A percentile compares a stretch with the other conserved stretches of the same genome.
phyloP scores from a whole-genome alignment of 37 sponge, comb jelly and placozoan species.

The Geodia barretti region DNA sequence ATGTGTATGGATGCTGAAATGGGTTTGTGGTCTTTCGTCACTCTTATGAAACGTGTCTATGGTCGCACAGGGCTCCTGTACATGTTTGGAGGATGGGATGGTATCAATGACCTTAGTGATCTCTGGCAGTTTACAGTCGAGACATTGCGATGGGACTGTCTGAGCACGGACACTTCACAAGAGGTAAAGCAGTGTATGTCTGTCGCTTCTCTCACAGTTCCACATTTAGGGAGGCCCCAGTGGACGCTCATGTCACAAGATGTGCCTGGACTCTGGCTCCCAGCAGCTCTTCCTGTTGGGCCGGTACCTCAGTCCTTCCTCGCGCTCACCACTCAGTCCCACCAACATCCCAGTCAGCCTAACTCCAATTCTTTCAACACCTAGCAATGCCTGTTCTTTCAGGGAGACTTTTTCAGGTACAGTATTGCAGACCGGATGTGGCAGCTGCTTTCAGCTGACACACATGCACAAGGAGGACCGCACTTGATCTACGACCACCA shows the following conservation, averaged over 20 bases:
- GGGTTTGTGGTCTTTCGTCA: background rate
- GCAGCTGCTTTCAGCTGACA: slow-evolving; percentile 48
- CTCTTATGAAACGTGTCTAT: background rate
- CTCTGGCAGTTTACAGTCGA: slow-evolving; percentile 74
- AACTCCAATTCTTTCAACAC: too few relatives aligned
- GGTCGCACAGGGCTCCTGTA: slow-evolving; percentile 43
- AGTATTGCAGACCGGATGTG: slow-evolving; percentile 20
- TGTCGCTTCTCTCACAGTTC: slow-evolving; percentile 8
- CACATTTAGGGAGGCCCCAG: slow-evolving; percentile 56
- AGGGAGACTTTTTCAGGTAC: slow-evolving; percentile 64
- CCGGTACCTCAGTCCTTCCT: slow-evolving; percentile 41
- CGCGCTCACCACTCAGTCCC: slow-evolving; percentile 2
- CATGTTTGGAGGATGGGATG: slow-evolving; percentile 93
- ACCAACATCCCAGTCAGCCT: too few relatives aligned
- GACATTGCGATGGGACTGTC: slow-evolving; percentile 49
- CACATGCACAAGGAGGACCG: slow-evolving; percentile 70
- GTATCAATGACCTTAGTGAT: slow-evolving; percentile 78
- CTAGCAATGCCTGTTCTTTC: background rate
- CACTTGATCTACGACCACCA: slow-evolving; percentile 82
- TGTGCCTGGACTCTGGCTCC: slow-evolving; percentile 63
- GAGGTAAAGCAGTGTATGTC: slow-evolving; percentile 27
- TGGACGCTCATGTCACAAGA: slow-evolving; percentile 79
- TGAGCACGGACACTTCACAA: slow-evolving; percentile 59
- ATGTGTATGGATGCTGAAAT: slow-evolving; percentile 72
- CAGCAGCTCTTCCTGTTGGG: slow-evolving; percentile 73